Percentiles rank a stretch among this genome's conserved stretches.
These are phyloP conservation scores for Aricia agestis DNA, from an alignment of 1,140 invertebrate genomes.

Conservation along the genomic window DNA sequence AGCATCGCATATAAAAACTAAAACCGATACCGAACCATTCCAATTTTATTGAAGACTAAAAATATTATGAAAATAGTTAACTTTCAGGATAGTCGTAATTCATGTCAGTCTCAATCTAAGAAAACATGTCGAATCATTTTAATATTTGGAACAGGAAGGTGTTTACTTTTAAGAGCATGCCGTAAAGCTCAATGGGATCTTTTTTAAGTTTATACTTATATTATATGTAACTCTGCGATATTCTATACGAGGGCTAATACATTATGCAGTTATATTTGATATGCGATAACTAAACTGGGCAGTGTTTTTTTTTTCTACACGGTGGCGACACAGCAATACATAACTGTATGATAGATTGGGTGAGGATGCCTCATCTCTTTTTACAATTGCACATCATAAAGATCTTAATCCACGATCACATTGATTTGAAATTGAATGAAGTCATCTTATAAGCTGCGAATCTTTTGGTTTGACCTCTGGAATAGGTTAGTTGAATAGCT, in stretches of 20 bases:
- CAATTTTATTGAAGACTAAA: slow-evolving; percentile 1
- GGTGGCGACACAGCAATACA: neutral
- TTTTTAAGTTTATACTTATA: neutral
- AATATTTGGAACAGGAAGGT: slow-evolving; percentile 6
- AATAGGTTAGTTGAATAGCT: neutral
- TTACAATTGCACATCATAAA: neutral
- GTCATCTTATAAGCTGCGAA: neutral
- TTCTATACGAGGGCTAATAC: neutral
- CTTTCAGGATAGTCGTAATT: slow-evolving; percentile 1
- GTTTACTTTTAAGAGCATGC: neutral
- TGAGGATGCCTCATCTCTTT: neutral
- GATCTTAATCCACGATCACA: neutral
- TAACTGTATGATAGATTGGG: slow-evolving; percentile 6
- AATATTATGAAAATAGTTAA: neutral
- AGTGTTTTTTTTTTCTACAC: slow-evolving; percentile 8
- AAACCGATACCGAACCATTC: neutral
- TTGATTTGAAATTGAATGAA: neutral
- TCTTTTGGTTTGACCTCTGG: neutral
- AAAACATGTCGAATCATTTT: slow-evolving; percentile 1
- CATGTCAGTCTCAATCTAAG: slow-evolving; percentile 2
- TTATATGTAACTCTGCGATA: neutral
- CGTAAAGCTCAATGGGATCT: neutral
- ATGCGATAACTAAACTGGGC: slow-evolving; percentile 1
- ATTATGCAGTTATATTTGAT: slow-evolving; percentile 16
- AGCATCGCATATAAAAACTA: neutral